Conservation (phyloP, 2,113 vertebrate genomes). For the Colistium nudipinnis region DNA sequence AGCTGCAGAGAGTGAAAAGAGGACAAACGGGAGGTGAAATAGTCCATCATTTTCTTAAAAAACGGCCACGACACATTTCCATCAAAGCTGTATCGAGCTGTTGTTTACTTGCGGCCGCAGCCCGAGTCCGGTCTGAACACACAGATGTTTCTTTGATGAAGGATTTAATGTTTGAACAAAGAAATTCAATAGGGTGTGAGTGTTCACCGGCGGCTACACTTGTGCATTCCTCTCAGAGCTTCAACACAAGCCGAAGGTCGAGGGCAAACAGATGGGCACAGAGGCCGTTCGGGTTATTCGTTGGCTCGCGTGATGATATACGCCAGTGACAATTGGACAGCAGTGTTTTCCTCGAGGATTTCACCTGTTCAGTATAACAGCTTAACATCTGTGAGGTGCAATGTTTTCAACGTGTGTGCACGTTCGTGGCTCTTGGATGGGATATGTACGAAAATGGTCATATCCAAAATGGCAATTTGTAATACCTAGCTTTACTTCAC, state of each 20-base stretch:
- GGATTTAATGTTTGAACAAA: slow-evolving; percentile 37
- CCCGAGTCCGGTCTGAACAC: slow-evolving; percentile 10
- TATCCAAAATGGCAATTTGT: too few species aligned
- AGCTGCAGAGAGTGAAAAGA: slow-evolving; percentile 15
- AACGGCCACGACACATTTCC: slow-evolving; percentile 38
- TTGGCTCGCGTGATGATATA: too few species aligned
- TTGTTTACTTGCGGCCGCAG: slow-evolving; percentile 56
- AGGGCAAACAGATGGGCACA: neutral
- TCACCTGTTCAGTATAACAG: neutral
- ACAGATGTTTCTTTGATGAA: slow-evolving; percentile 38
- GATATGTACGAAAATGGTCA: too few species aligned
- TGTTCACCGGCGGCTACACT: slow-evolving; percentile 14
- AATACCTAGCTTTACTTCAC: too few species aligned
- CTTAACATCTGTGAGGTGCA: neutral
- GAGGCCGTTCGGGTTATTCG: too few species aligned
- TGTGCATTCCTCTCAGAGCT: neutral
- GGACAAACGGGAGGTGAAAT: slow-evolving; percentile 24
- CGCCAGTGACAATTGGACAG: too few species aligned
- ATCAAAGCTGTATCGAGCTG: slow-evolving; percentile 57
- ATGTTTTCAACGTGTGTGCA: too few species aligned
- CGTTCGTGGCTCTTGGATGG: too few species aligned
- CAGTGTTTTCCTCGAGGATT: neutral
- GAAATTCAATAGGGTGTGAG: neutral
- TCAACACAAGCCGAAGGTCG: neutral
- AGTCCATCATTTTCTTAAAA: slow-evolving; percentile 44